phyloP scores from a whole-genome alignment of 2,113 vertebrate genomes.

The Alligator mississippiensis region DNA sequence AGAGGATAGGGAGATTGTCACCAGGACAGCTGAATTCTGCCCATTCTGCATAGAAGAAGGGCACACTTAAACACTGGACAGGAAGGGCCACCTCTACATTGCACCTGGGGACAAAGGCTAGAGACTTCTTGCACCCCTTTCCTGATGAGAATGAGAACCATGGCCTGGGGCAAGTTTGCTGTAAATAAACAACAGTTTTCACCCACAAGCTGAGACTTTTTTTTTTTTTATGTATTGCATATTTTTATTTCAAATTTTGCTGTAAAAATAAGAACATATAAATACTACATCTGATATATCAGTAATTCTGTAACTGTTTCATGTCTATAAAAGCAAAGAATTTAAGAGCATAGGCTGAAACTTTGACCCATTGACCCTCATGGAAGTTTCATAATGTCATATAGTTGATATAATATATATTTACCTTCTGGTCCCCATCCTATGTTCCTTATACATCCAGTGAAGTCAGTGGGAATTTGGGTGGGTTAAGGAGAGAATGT shows the following conservation, averaged over 20 bases:
- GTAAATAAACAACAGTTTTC: not conserved
- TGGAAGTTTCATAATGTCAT: not conserved
- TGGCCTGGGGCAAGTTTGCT: not conserved
- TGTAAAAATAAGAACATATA: constrained; percentile 5
- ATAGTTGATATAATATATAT: not conserved
- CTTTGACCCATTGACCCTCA: not conserved
- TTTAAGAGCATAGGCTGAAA: constrained; percentile 1
- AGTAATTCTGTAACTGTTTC: not conserved
- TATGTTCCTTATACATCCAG: not conserved
- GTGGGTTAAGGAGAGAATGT: not conserved
- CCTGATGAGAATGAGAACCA: not conserved
- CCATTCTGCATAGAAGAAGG: rapidly evolving
- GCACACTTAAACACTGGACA: rapidly evolving
- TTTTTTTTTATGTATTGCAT: not conserved
- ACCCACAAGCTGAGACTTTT: not conserved
- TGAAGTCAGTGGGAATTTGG: not conserved
- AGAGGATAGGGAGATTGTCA: not conserved
- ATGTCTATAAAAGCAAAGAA: not conserved
- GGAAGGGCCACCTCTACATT: not conserved
- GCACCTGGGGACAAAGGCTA: too few relatives aligned
- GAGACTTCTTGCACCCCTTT: not conserved
- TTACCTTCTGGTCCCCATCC: not conserved
- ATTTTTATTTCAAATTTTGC: not conserved
- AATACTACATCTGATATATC: not conserved
- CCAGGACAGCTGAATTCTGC: not conserved